Percentiles rank a stretch among this genome's conserved stretches.
Conservation (phyloP, 2,797 vertebrate species). For the Sylvia borin region DNA sequence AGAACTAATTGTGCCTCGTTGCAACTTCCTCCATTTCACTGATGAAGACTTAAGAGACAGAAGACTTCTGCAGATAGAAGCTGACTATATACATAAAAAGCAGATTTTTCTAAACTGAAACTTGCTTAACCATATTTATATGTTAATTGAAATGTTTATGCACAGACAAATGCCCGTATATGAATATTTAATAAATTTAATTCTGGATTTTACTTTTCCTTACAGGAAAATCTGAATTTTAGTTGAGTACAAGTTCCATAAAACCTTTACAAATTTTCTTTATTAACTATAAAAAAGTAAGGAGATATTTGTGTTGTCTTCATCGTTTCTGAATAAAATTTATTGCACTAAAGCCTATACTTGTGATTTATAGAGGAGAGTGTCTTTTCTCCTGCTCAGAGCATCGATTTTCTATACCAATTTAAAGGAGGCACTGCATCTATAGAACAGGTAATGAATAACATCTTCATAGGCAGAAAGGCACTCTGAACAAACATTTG, state of each 20-base stretch:
- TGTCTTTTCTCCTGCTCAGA: slow-evolving; percentile 24
- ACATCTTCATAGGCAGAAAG: slow-evolving; percentile 57
- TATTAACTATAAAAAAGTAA: background rate
- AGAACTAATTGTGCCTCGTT: slow-evolving; percentile 53
- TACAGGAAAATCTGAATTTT: background rate
- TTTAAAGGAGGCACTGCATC: slow-evolving; percentile 41
- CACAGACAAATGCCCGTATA: background rate
- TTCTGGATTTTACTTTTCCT: background rate
- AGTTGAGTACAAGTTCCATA: background rate
- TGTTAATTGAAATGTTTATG: background rate
- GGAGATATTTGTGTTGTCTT: slow-evolving; percentile 31
- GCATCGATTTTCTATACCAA: slow-evolving; percentile 62
- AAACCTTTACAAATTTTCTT: slow-evolving; percentile 8
- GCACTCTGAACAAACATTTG: slow-evolving; percentile 43
- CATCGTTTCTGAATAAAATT: slow-evolving; percentile 55
- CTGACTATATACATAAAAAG: background rate
- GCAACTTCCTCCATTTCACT: slow-evolving; percentile 43
- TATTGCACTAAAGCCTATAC: slow-evolving; percentile 14
- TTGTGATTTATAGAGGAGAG: slow-evolving; percentile 45
- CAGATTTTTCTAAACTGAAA: background rate
- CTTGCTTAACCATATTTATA: background rate
- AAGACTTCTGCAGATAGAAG: background rate
- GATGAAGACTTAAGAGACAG: slow-evolving; percentile 53
- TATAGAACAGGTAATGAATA: slow-evolving; percentile 37
- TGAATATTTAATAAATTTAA: background rate